Base-by-base conservation (phyloP, 1,140 invertebrate genomes). In the Mactra quadrangularis region DNA sequence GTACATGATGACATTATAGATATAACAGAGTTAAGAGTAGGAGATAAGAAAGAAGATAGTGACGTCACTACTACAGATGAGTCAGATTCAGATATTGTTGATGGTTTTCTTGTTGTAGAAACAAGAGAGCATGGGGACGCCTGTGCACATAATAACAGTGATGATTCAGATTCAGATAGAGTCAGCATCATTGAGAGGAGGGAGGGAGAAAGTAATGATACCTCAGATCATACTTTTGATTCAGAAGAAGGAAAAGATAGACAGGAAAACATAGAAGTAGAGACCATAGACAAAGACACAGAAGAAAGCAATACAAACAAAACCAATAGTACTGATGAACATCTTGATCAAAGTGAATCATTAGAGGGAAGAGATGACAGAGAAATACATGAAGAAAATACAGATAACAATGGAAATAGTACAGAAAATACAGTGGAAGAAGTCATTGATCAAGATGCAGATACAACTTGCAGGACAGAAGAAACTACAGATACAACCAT, bases 101-200 rank as follows among this genome's bases (percentile, higher is more conserved):
- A n/a, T 11, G 52, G 25, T 53, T 41, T 41, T 41, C 15, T 9
- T 53, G 19, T 53, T 53, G 17, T 53, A 53, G 17, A 53, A 7
- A 53, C 52, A 53, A 53, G 4, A n/a, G 25, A n/a, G 19, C 17
- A 53, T 53, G 52, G 52, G 52, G 52, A 53, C 52, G 52, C 38
- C 38, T 41, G 38, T 41, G 38, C 15, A 41, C 38, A 41, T 7
- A 6, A 6, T 7, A 41, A 6, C 38, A 41, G 38, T 41, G 15
- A n/a, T n/a, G n/a, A n/a, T n/a, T n/a, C n/a, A n/a, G n/a, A n/a
- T n/a, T n/a, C n/a, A n/a, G n/a, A n/a, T n/a, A n/a, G n/a, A n/a
- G n/a, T n/a, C n/a, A n/a, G n/a, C 38, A 41, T 41, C 38, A 41
- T 6, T 7, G 6, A 15, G 15, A 41, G 38, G 6, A 7, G 38